These are phyloP conservation scores for Cephus spinipes DNA, from an alignment of 2,888 invertebrate genomes.

Conservation along the genomic window DNA sequence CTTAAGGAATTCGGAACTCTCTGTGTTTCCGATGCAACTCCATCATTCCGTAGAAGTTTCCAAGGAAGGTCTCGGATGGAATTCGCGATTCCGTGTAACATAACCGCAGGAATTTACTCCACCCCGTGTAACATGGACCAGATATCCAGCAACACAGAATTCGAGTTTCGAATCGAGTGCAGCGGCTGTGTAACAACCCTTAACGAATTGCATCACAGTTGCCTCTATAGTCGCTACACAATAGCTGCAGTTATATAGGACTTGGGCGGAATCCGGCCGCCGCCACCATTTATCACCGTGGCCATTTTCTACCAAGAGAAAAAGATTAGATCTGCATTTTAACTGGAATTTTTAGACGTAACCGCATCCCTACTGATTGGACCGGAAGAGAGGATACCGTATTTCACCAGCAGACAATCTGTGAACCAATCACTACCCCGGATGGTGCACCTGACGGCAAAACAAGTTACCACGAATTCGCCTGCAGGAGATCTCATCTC, in stretches of 20 bases:
- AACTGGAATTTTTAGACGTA: slow-evolving; percentile 41
- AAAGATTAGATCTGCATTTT: slow-evolving; percentile 51
- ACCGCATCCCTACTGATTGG: not conserved
- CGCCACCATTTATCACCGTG: not conserved
- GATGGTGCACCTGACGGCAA: slow-evolving; percentile 35
- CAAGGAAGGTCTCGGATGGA: not conserved
- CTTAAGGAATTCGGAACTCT: not conserved
- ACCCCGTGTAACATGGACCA: not conserved
- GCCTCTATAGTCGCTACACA: not conserved
- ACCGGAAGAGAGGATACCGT: slow-evolving; percentile 5
- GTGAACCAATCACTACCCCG: slow-evolving; percentile 43
- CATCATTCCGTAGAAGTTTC: not conserved
- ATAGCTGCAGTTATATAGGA: not conserved
- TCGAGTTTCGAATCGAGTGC: not conserved
- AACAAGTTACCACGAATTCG: slow-evolving; percentile 44
- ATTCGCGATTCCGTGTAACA: not conserved
- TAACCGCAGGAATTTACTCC: not conserved
- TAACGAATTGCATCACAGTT: not conserved
- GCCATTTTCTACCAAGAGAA: not conserved
- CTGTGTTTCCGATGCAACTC: not conserved
- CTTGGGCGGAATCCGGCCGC: not conserved
- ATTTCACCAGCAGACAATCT: slow-evolving; percentile 36
- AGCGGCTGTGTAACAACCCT: not conserved
- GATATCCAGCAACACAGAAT: not conserved
- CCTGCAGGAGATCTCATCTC: slow-evolving; percentile 12